A percentile compares a stretch with the other conserved stretches of the same genome.
Conservation (phyloP, 2,113 vertebrate species). For the Macroglossus sobrinus region DNA sequence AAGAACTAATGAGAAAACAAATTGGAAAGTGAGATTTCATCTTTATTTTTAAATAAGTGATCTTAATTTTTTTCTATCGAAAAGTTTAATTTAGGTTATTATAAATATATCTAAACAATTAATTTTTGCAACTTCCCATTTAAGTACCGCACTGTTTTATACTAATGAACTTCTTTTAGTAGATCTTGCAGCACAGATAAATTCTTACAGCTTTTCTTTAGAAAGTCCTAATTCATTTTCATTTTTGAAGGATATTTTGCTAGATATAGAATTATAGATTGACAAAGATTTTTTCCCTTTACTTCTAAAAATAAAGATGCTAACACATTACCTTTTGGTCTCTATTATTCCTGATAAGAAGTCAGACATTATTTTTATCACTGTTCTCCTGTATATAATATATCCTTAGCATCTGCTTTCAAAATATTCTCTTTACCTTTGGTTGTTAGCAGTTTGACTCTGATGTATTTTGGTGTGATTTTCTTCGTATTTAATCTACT, state of each 20-base stretch:
- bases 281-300: not conserved
- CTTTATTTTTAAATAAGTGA: not conserved
- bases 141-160: conserved; percentile 56
- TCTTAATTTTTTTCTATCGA: not conserved
- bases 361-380: not conserved
- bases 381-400: not conserved
- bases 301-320: not conserved
- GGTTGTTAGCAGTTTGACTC: not conserved
- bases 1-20: not conserved
- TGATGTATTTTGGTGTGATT: not conserved
- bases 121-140: conserved; percentile 69
- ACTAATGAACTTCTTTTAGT: conserved; percentile 39
- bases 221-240: not conserved
- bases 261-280: not conserved
- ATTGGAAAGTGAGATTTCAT: not conserved
- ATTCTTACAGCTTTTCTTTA: not conserved
- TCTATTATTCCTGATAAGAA: not conserved
- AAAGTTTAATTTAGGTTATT: not conserved
- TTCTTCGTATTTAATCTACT: not conserved
- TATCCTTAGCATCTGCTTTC: not conserved
- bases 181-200: not conserved
- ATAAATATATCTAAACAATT: conserved; percentile 77
- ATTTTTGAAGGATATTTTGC: conserved; percentile 5
- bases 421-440: not conserved
- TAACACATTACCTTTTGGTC: not conserved